phyloP scores from a whole-genome alignment of 2,113 vertebrate species.

The Alligator mississippiensis region DNA sequence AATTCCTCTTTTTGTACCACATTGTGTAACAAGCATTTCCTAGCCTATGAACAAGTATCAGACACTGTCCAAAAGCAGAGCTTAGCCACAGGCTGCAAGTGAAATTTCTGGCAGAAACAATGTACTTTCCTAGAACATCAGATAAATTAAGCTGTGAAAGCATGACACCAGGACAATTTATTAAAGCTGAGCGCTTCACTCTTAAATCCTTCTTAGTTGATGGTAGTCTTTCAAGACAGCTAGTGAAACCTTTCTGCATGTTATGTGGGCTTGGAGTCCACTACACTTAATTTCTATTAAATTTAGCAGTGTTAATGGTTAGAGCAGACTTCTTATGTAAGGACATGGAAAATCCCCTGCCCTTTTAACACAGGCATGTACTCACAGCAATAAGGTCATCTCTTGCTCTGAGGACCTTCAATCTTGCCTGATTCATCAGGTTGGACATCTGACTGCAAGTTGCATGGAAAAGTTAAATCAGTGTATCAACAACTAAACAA shows the following conservation, averaged over 20 bases:
- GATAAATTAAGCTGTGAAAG: background rate
- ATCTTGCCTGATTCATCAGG: constrained; percentile 97
- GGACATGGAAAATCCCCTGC: background rate
- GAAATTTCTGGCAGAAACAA: background rate
- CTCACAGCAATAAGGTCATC: constrained; percentile 97
- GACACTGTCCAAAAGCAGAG: background rate
- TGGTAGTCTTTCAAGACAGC: background rate
- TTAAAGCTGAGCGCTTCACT: background rate
- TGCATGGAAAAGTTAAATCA: constrained; percentile 40
- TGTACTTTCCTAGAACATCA: background rate
- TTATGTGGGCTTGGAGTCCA: background rate
- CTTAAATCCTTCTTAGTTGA: background rate
- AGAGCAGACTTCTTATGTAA: background rate
- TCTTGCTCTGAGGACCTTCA: constrained; percentile 96
- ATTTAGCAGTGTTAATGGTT: background rate
- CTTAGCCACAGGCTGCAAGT: background rate
- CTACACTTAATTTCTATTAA: background rate
- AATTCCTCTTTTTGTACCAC: background rate
- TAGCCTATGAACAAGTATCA: background rate
- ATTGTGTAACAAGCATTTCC: background rate
- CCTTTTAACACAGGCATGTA: constrained; percentile 35
- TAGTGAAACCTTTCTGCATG: background rate
- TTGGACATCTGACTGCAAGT: constrained; percentile 95
- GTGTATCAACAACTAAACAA: background rate
- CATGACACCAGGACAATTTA: background rate